A percentile compares a stretch with the other conserved stretches of the same genome.
These are phyloP conservation scores for Tenthredo amoena DNA, from an alignment of 2,888 invertebrate species.

Conservation along the genomic window DNA sequence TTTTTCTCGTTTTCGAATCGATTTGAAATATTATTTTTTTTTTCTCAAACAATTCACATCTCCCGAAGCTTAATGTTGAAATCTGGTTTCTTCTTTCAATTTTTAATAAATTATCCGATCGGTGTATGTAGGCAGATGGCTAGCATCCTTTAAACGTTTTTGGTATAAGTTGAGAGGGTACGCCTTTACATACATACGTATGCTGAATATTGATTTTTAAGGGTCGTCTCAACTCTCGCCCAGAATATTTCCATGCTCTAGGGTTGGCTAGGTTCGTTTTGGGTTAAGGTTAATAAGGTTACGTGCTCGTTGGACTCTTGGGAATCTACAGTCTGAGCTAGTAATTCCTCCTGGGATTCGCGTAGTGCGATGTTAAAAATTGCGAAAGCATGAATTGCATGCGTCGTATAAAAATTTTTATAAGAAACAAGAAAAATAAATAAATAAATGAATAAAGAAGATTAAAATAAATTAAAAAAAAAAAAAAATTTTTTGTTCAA, in stretches of 20 bases:
- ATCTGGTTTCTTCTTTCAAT: not conserved
- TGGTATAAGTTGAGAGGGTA: not conserved
- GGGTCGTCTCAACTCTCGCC: not conserved
- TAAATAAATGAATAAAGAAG: not conserved
- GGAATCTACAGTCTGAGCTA: not conserved
- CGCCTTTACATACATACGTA: not conserved
- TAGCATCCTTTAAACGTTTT: not conserved
- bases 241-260: conserved; percentile 14
- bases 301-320: conserved; percentile 21
- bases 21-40: not conserved
- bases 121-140: conserved; percentile 7
- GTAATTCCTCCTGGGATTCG: conserved; percentile 23
- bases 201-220: conserved; percentile 34
- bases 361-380: not conserved
- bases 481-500: not conserved
- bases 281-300: conserved; percentile 41
- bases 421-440: not conserved
- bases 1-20: not conserved
- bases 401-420: not conserved
- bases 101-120: not conserved
- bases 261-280: conserved; percentile 32
- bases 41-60: no score
- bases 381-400: not conserved
- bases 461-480: not conserved
- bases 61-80: not conserved